phyloP scores from a whole-genome alignment of 1,140 invertebrate genomes.

The Prorops nasuta region DNA sequence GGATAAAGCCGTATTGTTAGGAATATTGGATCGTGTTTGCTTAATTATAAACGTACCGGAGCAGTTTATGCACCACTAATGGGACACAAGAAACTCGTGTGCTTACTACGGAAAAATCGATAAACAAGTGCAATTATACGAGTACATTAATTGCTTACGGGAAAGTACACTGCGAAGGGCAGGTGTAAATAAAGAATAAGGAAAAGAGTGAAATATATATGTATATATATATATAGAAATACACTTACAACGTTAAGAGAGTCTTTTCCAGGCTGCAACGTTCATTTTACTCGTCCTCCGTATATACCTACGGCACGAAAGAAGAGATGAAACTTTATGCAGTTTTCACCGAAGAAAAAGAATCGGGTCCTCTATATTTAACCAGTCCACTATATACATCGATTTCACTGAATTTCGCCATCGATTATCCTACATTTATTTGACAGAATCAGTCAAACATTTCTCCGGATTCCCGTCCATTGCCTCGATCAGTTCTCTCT shows the following conservation, averaged over 20 bases:
- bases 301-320: slow-evolving; percentile 27
- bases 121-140: too few species aligned
- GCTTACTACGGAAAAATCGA: too few species aligned
- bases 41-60: too few species aligned
- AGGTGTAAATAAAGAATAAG: not conserved
- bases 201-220: not conserved
- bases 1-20: too few species aligned
- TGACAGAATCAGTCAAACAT: not conserved
- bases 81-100: too few species aligned
- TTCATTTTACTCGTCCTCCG: slow-evolving; percentile 40
- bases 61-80: too few species aligned
- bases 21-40: too few species aligned
- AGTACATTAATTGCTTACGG: too few species aligned
- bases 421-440: not conserved
- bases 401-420: slow-evolving; percentile 9
- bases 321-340: slow-evolving; percentile 30
- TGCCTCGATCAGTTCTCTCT: too few species aligned
- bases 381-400: slow-evolving; percentile 4
- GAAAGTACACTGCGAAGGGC: not conserved
- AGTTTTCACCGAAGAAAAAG: slow-evolving; percentile 15
- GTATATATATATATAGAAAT: not conserved
- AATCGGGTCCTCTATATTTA: slow-evolving; percentile 8
- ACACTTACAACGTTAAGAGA: slow-evolving; percentile 43
- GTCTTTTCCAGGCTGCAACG: slow-evolving; percentile 42
- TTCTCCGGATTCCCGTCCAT: not conserved